These are phyloP conservation scores for Notolepis coatsorum DNA, from an alignment of 2,797 vertebrate species.

Conservation along the genomic window DNA sequence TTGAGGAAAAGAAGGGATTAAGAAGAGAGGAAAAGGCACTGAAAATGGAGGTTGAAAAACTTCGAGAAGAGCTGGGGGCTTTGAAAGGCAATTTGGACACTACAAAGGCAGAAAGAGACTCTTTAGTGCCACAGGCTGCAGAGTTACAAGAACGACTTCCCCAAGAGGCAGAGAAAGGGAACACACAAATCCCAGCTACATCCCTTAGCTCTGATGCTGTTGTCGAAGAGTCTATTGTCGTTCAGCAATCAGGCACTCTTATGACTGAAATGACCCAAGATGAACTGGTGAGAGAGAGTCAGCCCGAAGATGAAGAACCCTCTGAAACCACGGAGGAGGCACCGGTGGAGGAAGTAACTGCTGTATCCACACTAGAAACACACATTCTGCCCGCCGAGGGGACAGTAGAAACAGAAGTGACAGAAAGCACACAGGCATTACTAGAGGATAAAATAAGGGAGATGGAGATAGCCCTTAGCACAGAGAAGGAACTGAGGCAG, in stretches of 20 bases:
- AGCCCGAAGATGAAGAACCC: conserved; percentile 33
- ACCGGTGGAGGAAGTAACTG: conserved; percentile 14
- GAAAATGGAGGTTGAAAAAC: conserved; percentile 75
- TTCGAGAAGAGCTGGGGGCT: conserved; percentile 69
- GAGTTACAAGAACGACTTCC: conserved; percentile 77
- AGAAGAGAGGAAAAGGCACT: conserved; percentile 39
- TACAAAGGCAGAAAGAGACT: conserved; percentile 77
- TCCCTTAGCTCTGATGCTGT: conserved; percentile 14
- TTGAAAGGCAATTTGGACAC: conserved; percentile 80
- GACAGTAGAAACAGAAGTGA: conserved; percentile 28
- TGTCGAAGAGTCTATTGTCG: conserved; percentile 59
- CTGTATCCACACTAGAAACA: conserved; percentile 29
- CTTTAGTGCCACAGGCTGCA: conserved; percentile 77
- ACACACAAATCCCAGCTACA: neutral
- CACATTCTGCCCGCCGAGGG: conserved; percentile 26
- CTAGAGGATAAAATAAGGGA: conserved; percentile 63
- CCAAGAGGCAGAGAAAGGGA: conserved; percentile 43
- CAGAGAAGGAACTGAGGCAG: conserved; percentile 51
- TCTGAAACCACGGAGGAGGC: conserved; percentile 3
- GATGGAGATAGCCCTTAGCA: conserved; percentile 53
- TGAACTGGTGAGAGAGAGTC: conserved; percentile 34
- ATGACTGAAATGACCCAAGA: conserved; percentile 32
- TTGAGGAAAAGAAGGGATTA: conserved; percentile 66
- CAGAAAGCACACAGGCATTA: conserved; percentile 22
- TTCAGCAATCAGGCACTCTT: conserved; percentile 46